A percentile compares a stretch with the other conserved stretches of the same genome.
Evolutionary conservation across 2,888 invertebrate genomes (phyloP).

Genomic region (Synergus gifuensis): DNA sequence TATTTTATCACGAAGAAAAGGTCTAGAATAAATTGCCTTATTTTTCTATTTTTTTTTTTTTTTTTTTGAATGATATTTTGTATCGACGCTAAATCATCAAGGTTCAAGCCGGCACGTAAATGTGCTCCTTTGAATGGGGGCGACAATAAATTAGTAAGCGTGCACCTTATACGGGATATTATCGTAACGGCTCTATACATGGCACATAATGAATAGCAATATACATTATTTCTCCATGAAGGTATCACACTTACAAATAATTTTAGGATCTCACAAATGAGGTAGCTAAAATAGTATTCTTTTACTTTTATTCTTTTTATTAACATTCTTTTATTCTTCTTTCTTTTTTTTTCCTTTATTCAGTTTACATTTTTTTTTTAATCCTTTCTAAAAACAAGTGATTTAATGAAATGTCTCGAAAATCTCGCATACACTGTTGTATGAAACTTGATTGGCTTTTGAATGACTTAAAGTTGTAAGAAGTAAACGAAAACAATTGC

Average conservation of each 20-base stretch:
- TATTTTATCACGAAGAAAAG: background rate
- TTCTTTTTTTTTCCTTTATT: background rate
- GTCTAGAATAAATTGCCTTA: background rate
- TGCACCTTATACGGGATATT: slow-evolving; percentile 40
- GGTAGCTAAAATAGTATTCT: background rate
- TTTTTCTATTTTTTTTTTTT: background rate
- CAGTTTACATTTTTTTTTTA: background rate
- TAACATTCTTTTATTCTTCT: background rate
- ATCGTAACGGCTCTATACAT: slow-evolving; percentile 38
- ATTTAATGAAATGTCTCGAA: no score
- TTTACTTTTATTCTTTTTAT: background rate
- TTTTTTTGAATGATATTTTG: slow-evolving; percentile 1
- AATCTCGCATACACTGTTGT: no score
- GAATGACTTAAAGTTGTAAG: no score
- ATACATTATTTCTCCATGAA: slow-evolving; percentile 25
- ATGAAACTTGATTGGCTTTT: no score
- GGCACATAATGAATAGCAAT: slow-evolving; percentile 35
- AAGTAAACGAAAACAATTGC: no score
- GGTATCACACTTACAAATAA: slow-evolving; percentile 37
- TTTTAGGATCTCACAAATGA: background rate
- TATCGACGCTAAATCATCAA: slow-evolving; percentile 33
- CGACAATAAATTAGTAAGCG: slow-evolving; percentile 41
- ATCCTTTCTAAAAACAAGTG: no score
- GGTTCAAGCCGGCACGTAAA: slow-evolving; percentile 24
- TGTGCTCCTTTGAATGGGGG: slow-evolving; percentile 37